These are phyloP conservation scores for Tinea semifulvella DNA, from an alignment of 2,888 invertebrate species.

Conservation along the genomic window DNA sequence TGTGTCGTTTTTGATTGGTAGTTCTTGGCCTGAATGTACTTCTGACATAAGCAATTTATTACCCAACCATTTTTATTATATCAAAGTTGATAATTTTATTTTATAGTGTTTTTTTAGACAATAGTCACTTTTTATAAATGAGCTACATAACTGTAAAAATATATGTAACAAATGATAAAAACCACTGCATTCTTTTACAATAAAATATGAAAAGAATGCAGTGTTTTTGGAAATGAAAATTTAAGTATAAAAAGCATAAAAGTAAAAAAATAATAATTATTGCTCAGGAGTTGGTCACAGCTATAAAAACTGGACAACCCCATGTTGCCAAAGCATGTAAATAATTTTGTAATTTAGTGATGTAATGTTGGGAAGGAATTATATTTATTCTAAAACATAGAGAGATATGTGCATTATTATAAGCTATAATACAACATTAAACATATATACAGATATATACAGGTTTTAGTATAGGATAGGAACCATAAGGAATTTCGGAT, in stretches of 20 bases:
- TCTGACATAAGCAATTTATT: too few species aligned
- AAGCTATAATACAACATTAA: not conserved
- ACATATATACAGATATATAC: not conserved
- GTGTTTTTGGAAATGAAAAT: constrained; percentile 1
- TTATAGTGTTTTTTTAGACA: too few species aligned
- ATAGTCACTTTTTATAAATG: not conserved
- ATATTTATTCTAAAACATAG: not conserved
- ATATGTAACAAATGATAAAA: not conserved
- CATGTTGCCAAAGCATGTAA: not conserved
- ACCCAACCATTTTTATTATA: too few species aligned
- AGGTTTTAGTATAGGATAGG: not conserved
- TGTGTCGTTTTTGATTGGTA: too few species aligned
- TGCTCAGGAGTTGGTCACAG: not conserved
- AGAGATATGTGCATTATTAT: not conserved
- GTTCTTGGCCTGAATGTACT: too few species aligned
- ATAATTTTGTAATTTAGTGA: not conserved
- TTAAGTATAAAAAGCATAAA: too few species aligned
- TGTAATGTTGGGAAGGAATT: not conserved
- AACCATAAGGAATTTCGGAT: too few species aligned
- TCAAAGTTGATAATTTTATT: too few species aligned
- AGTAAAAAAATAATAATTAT: not conserved
- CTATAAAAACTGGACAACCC: not conserved
- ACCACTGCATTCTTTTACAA: constrained; percentile 4
- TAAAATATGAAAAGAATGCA: not conserved
- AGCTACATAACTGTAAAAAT: too few species aligned